Evolutionary conservation across 2,888 invertebrate genomes (phyloP).

Genomic region (Hypselothyrea guttata): DNA sequence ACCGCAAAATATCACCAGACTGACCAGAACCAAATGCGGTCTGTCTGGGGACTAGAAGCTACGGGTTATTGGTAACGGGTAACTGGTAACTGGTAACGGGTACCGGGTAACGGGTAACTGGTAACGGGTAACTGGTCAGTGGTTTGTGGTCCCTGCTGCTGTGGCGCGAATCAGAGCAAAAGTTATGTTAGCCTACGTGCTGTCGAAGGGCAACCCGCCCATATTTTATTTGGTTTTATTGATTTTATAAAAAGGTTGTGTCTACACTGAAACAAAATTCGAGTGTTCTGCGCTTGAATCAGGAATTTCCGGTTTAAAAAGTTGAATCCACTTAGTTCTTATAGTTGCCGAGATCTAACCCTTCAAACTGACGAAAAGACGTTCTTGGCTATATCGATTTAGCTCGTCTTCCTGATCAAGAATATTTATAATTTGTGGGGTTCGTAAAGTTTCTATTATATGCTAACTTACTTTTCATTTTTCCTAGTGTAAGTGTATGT

Average conservation of each 20-base stretch:
- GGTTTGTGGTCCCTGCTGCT: conserved; percentile 18
- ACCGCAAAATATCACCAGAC: conserved; percentile 51
- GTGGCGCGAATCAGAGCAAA: conserved; percentile 39
- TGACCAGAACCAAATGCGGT: conserved; percentile 24
- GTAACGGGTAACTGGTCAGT: conserved; percentile 23
- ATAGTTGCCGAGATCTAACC: no score
- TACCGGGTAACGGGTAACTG: conserved; percentile 8
- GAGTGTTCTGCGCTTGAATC: no score
- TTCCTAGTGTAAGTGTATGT: background rate
- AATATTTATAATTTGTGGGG: no score
- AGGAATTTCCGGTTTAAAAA: no score
- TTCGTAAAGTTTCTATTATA: no score
- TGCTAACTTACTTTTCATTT: background rate
- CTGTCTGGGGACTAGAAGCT: conserved; percentile 17
- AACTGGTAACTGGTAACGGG: conserved; percentile 1
- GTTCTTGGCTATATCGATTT: no score
- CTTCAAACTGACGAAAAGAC: no score
- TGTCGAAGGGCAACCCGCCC: conserved; percentile 26
- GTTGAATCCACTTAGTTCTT: no score
- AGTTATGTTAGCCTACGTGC: conserved; percentile 44
- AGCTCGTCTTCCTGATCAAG: no score
- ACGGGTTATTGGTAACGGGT: conserved; percentile 11
- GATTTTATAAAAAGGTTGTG: conserved; percentile 59
- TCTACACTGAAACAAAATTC: no score
- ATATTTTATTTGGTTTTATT: conserved; percentile 70